phyloP scores from a whole-genome alignment of 1,140 invertebrate genomes.

The Lucilia cuprina region DNA sequence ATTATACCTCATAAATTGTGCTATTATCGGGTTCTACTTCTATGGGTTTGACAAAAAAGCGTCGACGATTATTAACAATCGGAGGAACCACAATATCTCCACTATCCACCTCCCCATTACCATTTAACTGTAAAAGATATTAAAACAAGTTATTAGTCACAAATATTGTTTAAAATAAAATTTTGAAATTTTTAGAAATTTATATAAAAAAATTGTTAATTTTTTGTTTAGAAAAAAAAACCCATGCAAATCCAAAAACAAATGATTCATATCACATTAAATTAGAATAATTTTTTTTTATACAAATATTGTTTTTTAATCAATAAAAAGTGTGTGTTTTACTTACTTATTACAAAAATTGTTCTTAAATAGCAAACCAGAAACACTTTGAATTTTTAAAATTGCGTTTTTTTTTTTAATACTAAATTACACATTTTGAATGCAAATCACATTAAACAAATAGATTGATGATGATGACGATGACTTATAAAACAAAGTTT shows the following conservation, averaged over 20 bases:
- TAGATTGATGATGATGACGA: not conserved
- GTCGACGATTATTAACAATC: conserved; percentile 49
- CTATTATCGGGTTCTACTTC: conserved; percentile 54
- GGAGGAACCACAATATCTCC: conserved; percentile 7
- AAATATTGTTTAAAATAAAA: not conserved
- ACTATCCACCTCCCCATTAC: not conserved
- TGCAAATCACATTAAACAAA: conserved; percentile 27
- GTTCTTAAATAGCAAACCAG: not conserved
- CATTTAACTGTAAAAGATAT: not conserved
- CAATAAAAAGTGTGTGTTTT: not conserved
- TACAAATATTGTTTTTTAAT: not conserved
- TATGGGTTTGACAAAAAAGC: conserved; percentile 58
- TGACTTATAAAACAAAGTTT: not conserved
- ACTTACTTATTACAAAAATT: not conserved
- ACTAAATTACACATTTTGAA: conserved; percentile 28
- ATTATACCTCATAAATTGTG: conserved; percentile 47
- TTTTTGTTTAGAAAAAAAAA: not conserved
- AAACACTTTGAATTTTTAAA: not conserved
- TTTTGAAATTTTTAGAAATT: too few species aligned
- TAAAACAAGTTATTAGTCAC: not conserved
- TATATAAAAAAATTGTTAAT: not conserved
- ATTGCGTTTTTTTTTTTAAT: not conserved
- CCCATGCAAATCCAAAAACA: not conserved
- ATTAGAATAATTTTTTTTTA: not conserved
- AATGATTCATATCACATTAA: not conserved